phyloP scores from a whole-genome alignment of 2,113 vertebrate genomes.

The Fregetta grallaria region DNA sequence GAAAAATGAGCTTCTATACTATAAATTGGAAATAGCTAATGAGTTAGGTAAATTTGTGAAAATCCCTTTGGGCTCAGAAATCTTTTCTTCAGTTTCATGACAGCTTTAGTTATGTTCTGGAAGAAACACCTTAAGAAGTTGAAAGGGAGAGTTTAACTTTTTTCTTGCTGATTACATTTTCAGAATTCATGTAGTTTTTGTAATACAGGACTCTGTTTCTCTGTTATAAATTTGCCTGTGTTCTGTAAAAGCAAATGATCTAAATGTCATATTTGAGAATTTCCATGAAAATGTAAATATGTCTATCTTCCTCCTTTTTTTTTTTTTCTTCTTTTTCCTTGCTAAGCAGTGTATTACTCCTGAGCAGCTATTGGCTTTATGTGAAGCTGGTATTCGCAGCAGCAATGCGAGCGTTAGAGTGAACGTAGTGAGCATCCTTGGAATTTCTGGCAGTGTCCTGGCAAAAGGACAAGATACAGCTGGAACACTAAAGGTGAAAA shows the following conservation, averaged over 20 bases:
- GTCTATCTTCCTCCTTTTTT: neutral
- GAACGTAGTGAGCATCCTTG: constrained; percentile 90
- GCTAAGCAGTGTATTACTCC: constrained; percentile 84
- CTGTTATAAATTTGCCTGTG: neutral
- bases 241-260: neutral
- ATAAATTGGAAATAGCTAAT: neutral
- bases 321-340: neutral
- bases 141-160: neutral
- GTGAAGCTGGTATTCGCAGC: constrained; percentile 82
- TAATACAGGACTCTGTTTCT: neutral
- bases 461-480: constrained; percentile 83
- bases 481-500: constrained; percentile 87
- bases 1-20: neutral
- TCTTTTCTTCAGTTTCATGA: neutral
- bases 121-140: neutral
- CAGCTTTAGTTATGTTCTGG: neutral
- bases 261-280: neutral
- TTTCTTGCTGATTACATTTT: neutral
- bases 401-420: constrained; percentile 83
- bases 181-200: neutral
- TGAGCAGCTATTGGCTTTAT: constrained; percentile 88
- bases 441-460: constrained; percentile 91
- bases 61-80: neutral
- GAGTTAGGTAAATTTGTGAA: neutral
- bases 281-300: neutral